phyloP scores from a whole-genome alignment of 2,888 invertebrate species.

The Callimorpha dominula region DNA sequence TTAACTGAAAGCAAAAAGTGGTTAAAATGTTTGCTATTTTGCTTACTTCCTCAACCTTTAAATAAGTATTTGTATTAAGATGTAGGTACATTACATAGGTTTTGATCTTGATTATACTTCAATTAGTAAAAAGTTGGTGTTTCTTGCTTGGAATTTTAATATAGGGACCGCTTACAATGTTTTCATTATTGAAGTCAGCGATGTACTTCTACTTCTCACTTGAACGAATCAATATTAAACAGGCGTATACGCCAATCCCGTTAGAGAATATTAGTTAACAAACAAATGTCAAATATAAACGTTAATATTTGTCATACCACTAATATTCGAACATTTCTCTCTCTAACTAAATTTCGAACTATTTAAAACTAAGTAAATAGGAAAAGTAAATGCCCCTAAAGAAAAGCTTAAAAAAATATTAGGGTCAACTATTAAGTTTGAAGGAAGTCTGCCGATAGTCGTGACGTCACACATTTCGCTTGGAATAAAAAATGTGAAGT shows the following conservation, averaged over 20 bases:
- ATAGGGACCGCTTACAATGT: too few relatives aligned
- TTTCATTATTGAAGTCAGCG: too few relatives aligned
- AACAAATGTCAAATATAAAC: neutral
- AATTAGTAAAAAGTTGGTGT: too few relatives aligned
- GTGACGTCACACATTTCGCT: neutral
- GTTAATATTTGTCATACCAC: neutral
- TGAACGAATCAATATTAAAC: too few relatives aligned
- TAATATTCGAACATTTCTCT: neutral
- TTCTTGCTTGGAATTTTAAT: too few relatives aligned
- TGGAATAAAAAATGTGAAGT: constrained; percentile 1
- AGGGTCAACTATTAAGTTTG: too few relatives aligned
- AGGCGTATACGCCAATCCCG: too few relatives aligned
- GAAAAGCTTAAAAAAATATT: too few relatives aligned
- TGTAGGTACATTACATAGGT: too few relatives aligned
- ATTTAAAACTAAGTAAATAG: neutral
- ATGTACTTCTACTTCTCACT: too few relatives aligned
- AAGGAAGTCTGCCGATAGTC: neutral
- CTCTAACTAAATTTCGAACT: neutral
- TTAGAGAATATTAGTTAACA: neutral
- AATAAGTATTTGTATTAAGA: neutral
- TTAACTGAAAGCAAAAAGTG: neutral
- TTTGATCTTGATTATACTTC: too few relatives aligned
- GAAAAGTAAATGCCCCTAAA: too few relatives aligned
- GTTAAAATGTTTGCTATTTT: neutral
- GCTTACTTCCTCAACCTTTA: neutral